phyloP scores from a whole-genome alignment of 2,113 vertebrate genomes.

The Lepidothrix coronata region DNA sequence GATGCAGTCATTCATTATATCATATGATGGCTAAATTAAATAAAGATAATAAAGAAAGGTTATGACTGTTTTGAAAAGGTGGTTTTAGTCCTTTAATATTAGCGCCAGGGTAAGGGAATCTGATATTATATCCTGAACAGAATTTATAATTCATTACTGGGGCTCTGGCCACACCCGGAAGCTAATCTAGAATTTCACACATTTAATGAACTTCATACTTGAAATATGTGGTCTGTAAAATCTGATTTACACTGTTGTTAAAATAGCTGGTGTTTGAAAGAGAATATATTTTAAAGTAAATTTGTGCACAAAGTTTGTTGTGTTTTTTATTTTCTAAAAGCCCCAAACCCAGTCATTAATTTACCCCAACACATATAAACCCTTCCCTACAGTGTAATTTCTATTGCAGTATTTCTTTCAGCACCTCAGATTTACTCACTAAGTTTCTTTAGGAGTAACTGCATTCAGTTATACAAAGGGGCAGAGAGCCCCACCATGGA shows the following conservation, averaged over 20 bases:
- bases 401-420: conserved; percentile 78
- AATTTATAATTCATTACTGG: conserved; percentile 69
- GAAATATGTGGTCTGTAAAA: conserved; percentile 77
- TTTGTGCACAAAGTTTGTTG: conserved; percentile 64
- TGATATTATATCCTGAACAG: conserved; percentile 57
- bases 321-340: neutral
- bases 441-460: neutral
- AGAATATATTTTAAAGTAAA: conserved; percentile 58
- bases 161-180: conserved; percentile 67
- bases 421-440: conserved; percentile 72
- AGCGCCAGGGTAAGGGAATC: neutral
- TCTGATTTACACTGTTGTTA: conserved; percentile 76
- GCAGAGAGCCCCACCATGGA: neutral
- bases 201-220: conserved; percentile 79
- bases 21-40: neutral
- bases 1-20: neutral
- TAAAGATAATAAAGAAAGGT: neutral
- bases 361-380: conserved; percentile 61
- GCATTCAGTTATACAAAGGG: conserved; percentile 16
- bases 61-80: conserved; percentile 29
- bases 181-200: conserved; percentile 78
- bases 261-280: conserved; percentile 63
- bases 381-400: conserved; percentile 59
- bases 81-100: conserved; percentile 23
- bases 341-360: conserved; percentile 56